Conservation (phyloP, 2,113 vertebrate species). For the Tragelaphus imberbis region DNA sequence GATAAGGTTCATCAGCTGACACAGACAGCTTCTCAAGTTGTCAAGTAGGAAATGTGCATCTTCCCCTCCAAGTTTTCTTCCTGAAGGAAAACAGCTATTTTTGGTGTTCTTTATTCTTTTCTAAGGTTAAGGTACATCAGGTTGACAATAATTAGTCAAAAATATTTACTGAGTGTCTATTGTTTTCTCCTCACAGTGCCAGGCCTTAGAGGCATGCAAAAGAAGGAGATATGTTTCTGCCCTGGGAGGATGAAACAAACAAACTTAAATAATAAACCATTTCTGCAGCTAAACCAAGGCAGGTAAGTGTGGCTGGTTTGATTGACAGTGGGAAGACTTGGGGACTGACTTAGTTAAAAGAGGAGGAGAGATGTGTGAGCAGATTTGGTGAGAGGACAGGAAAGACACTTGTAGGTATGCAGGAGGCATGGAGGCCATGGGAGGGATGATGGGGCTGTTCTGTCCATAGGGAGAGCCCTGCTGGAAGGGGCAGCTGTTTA, state of each 20-base stretch:
- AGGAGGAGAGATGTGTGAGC: neutral
- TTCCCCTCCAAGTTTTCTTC: neutral
- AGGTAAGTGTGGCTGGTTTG: neutral
- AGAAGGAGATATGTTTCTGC: neutral
- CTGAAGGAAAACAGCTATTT: conserved; percentile 36
- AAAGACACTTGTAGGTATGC: neutral
- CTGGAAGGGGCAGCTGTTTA: neutral
- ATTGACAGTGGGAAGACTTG: neutral
- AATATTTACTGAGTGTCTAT: conserved; percentile 10
- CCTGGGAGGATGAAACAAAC: neutral
- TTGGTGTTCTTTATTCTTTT: neutral
- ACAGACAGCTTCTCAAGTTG: neutral
- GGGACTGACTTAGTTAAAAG: neutral
- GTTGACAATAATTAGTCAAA: conserved; percentile 43
- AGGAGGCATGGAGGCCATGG: accelerated
- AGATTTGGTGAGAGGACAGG: neutral
- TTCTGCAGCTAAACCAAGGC: neutral
- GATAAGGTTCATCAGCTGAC: neutral
- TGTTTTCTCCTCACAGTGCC: neutral
- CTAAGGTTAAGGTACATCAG: neutral
- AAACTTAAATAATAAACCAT: neutral
- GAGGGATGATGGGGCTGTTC: neutral
- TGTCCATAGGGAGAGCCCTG: neutral
- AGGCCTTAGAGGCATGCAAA: neutral
- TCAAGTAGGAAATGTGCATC: neutral